Evolutionary conservation across 2,113 vertebrate species (phyloP).

Genomic region (Podarcis cretensis): DNA sequence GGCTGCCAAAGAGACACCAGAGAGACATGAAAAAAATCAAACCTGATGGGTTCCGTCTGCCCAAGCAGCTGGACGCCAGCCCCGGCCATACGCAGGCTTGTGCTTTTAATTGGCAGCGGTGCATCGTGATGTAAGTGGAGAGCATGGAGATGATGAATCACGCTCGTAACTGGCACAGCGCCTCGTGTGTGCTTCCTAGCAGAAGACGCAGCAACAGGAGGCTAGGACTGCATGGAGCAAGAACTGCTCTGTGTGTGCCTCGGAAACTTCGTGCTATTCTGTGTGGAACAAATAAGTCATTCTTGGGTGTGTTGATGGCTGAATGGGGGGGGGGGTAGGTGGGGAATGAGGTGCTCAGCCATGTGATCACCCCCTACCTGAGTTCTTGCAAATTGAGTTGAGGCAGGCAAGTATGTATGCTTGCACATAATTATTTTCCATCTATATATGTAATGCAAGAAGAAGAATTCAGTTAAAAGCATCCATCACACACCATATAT

Average conservation of each 20-base stretch:
- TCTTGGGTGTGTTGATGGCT: neutral
- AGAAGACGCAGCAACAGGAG: neutral
- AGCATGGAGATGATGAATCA: conserved; percentile 24
- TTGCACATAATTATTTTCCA: too few species aligned
- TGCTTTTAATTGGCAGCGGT: conserved; percentile 12
- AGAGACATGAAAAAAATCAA: neutral
- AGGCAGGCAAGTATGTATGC: too few species aligned
- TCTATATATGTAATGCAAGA: too few species aligned
- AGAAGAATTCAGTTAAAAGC: too few species aligned
- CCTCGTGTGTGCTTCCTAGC: conserved; percentile 27
- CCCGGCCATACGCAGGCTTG: neutral
- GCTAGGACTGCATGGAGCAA: fast-evolving
- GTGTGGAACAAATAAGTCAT: neutral
- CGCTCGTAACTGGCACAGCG: neutral
- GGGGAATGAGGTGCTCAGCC: neutral
- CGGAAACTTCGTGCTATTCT: fast-evolving
- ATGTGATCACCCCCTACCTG: too few species aligned
- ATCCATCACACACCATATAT: too few species aligned
- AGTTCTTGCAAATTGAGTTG: too few species aligned
- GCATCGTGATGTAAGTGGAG: neutral
- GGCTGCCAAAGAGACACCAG: neutral
- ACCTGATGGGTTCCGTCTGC: conserved; percentile 12
- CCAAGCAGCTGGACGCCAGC: neutral
- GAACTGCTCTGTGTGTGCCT: neutral
- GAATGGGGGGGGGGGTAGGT: neutral